These are phyloP conservation scores for Cryptotermes secundus DNA, from an alignment of 1,140 invertebrate species.

Conservation along the genomic window DNA sequence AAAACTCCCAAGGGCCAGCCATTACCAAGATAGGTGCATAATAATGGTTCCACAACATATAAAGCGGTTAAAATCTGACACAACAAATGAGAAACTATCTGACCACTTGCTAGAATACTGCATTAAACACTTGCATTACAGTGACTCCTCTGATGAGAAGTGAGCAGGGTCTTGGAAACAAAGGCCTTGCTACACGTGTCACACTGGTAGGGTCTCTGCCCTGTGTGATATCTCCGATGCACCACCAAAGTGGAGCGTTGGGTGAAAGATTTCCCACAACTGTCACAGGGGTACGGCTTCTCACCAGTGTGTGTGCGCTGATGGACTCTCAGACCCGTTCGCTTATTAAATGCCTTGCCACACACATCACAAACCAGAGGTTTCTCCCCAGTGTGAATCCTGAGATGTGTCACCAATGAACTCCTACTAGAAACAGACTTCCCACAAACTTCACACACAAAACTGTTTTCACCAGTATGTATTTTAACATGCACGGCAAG, in stretches of 20 bases:
- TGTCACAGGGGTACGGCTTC: constrained; percentile 35
- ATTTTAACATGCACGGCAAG: constrained; percentile 52
- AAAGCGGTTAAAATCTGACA: too few relatives aligned
- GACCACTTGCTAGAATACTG: too few relatives aligned
- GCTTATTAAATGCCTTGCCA: constrained; percentile 49
- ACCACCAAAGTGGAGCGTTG: constrained; percentile 13
- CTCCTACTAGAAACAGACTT: constrained; percentile 40
- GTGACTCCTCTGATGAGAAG: neutral
- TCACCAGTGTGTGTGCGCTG: constrained; percentile 33
- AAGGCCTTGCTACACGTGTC: neutral
- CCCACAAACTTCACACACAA: constrained; percentile 44
- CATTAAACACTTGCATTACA: neutral
- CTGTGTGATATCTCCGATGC: neutral
- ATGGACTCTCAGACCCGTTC: constrained; percentile 45
- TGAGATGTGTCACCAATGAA: constrained; percentile 68
- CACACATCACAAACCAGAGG: constrained; percentile 54
- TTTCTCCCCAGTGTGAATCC: constrained; percentile 51
- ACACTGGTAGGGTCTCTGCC: neutral
- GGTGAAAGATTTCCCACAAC: constrained; percentile 55
- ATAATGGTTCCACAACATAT: too few relatives aligned
- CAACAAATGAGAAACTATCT: too few relatives aligned
- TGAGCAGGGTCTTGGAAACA: neutral
- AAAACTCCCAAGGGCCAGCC: too few relatives aligned
- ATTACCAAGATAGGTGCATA: too few relatives aligned
- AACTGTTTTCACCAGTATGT: constrained; percentile 40